Conservation (phyloP, 2,888 invertebrate species). For the Cotesia congregata region DNA sequence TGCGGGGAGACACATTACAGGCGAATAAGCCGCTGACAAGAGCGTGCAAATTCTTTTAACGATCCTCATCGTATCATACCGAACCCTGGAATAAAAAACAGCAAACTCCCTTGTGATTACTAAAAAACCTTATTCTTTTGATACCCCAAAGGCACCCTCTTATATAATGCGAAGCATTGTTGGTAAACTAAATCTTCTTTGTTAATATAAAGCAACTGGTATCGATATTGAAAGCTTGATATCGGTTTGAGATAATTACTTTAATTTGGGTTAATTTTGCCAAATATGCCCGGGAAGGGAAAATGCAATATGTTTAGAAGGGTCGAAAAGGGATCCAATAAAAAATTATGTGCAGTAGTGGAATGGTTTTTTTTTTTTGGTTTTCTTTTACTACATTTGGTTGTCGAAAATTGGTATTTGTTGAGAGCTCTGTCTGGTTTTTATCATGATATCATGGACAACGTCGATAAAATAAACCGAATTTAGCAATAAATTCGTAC, state of each 20-base stretch:
- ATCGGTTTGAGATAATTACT: not conserved
- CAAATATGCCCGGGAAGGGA: not conserved
- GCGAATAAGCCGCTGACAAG: slow-evolving; percentile 66
- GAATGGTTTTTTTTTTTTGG: slow-evolving; percentile 34
- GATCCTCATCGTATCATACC: slow-evolving; percentile 53
- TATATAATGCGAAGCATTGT: slow-evolving; percentile 22
- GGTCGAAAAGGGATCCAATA: too few relatives aligned
- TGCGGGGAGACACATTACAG: slow-evolving; percentile 56
- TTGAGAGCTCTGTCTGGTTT: slow-evolving; percentile 57
- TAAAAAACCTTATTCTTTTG: slow-evolving; percentile 58
- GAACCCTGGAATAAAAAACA: slow-evolving; percentile 55
- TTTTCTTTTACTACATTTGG: too few relatives aligned
- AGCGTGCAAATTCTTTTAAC: slow-evolving; percentile 69
- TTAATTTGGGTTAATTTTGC: not conserved
- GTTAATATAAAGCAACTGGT: not conserved
- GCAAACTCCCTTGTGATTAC: slow-evolving; percentile 55
- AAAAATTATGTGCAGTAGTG: too few relatives aligned
- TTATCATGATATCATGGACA: slow-evolving; percentile 63
- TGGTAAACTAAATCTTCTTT: slow-evolving; percentile 10
- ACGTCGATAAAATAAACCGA: slow-evolving; percentile 69
- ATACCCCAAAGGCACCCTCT: slow-evolving; percentile 50
- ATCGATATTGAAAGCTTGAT: not conserved
- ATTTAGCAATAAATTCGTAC: slow-evolving; percentile 69
- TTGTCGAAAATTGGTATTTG: slow-evolving; percentile 42
- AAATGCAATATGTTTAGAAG: slow-evolving; percentile 27